phyloP scores from a whole-genome alignment of 1,140 invertebrate genomes.

The Monochamus saltuarius region DNA sequence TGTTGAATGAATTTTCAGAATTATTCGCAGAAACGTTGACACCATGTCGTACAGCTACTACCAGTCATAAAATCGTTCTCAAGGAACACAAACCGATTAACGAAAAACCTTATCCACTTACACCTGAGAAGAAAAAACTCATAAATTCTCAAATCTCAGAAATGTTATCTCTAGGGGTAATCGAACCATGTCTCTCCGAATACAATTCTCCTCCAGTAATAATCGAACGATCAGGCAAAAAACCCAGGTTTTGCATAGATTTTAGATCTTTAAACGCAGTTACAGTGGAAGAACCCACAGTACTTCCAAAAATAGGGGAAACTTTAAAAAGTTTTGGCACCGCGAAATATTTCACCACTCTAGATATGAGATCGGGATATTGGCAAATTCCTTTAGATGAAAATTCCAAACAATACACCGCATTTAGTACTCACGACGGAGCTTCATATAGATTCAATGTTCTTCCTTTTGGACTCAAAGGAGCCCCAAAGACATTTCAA shows the following conservation, averaged over 20 bases:
- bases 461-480: conserved; percentile 44
- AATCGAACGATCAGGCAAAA: conserved; percentile 26
- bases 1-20: no score
- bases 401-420: conserved; percentile 29
- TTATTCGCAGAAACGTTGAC: no score
- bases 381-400: conserved; percentile 39
- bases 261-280: conserved; percentile 50
- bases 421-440: conserved; percentile 40
- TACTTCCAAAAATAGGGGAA: conserved; percentile 32
- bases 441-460: conserved; percentile 34
- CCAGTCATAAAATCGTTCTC: not conserved
- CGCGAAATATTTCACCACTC: conserved; percentile 27
- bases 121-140: conserved; percentile 1
- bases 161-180: conserved; percentile 23
- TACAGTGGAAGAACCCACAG: conserved; percentile 41
- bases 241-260: conserved; percentile 47
- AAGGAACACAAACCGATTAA: not conserved
- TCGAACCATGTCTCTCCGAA: conserved; percentile 10
- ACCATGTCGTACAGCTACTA: no score
- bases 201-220: conserved; percentile 26
- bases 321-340: conserved; percentile 17
- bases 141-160: conserved; percentile 19
- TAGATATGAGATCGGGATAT: conserved; percentile 39
- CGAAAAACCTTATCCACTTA: not conserved
- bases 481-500: conserved; percentile 43